Evolutionary conservation across 2,113 vertebrate genomes (phyloP), one percentile per base, ranked within the genome.

Genomic region (Heterotilapia buettikoferi): DNA sequence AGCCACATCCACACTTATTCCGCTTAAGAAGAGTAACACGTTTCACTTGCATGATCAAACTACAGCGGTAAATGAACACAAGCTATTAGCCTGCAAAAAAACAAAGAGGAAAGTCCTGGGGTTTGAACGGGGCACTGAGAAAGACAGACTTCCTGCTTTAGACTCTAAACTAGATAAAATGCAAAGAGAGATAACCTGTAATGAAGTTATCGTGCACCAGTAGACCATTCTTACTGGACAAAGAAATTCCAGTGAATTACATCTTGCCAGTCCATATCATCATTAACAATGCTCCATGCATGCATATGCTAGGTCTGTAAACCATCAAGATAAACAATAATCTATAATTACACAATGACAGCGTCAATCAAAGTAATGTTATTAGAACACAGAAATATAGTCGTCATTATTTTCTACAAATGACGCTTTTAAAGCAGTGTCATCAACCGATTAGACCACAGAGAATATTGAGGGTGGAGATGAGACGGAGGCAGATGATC

Each of bases 1-100:
- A 87, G 85, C 21, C 79, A 82, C 88, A 78, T 88, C 79, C 26
- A 61, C 53, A 88, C 90, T 54, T 87, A 91, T 92, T 92, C 82
- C 86, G 82, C 78, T 92, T 85, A 84, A 90, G 82, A 84, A 36
- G 31, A 47, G 80, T 26, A 84, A 83, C 76, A 59, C 18, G 82
- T 80, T 85, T 92, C 80, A 82, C 66, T 89, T 81, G 76, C 71
- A 86, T 68, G 19, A 24, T 84, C 82, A 78, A 87, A 89, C 80
- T 66, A 26, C 24, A 82, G 56, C 10, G 21, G 36, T 38, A 26
- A 56, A 80, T 53, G 31, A 76, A 83, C 40, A 86, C 11, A 86
- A 45, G 43, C 52, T 47, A 52, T 40, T 63, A 47, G 54, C 57
- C 12, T 87, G 24, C 13, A 83, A 57, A 84, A 16, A 84, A 47